A percentile compares a stretch with the other conserved stretches of the same genome.
Evolutionary conservation across 2,888 invertebrate genomes (phyloP).

Genomic region (Actias luna): DNA sequence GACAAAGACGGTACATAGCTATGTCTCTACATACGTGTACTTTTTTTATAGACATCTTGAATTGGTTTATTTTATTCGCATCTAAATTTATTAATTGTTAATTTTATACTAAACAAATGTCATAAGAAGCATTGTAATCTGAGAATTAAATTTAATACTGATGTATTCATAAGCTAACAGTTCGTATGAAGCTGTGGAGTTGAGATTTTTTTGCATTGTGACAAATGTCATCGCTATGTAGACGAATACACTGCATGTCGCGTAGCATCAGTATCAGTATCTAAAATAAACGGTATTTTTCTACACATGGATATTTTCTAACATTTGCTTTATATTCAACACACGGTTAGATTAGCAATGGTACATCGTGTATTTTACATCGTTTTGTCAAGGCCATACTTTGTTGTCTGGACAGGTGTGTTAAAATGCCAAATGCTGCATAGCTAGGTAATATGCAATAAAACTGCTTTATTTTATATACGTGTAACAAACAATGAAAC

Average conservation of each 20-base stretch:
- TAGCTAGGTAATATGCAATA: conserved; percentile 5
- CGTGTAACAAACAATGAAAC: neutral
- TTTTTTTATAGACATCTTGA: neutral
- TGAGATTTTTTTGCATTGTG: neutral
- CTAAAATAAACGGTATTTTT: conserved; percentile 29
- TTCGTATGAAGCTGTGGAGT: neutral
- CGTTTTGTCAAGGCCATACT: conserved; percentile 22
- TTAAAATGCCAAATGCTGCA: conserved; percentile 11
- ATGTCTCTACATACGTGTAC: neutral
- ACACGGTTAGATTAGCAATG: conserved; percentile 27
- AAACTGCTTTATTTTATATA: neutral
- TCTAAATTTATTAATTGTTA: neutral
- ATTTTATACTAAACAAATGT: neutral
- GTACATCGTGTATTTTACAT: conserved; percentile 23
- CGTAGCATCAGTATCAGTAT: conserved; percentile 28
- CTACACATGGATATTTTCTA: conserved; percentile 26
- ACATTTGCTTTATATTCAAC: conserved; percentile 28
- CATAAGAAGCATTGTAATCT: neutral
- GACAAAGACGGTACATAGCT: no score
- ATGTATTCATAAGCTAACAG: neutral
- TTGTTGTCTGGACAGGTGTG: conserved; percentile 27
- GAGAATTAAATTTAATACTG: neutral
- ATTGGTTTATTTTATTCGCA: neutral
- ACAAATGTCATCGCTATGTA: conserved; percentile 6
- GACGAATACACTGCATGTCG: conserved; percentile 11